phyloP scores from a whole-genome alignment of 2,888 invertebrate genomes.

The Chalcis sispes region DNA sequence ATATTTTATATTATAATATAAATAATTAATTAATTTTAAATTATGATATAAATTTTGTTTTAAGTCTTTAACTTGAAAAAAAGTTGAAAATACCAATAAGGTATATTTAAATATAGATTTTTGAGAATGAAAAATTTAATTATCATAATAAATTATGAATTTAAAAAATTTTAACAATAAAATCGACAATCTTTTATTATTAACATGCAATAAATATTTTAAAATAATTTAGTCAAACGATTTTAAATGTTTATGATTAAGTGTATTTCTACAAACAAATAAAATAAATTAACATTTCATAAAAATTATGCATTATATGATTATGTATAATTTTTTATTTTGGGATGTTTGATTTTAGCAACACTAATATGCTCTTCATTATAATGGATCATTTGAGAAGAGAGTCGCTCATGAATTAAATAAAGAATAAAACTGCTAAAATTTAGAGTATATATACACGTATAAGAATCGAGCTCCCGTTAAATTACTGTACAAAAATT shows the following conservation, averaged over 20 bases:
- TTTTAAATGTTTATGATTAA: no score
- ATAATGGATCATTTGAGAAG: constrained; percentile 9
- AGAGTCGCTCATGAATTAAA: constrained; percentile 23
- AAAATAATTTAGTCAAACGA: no score
- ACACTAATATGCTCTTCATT: background rate
- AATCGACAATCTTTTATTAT: background rate
- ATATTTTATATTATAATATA: background rate
- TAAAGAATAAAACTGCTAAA: constrained; percentile 27
- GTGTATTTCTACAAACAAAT: no score
- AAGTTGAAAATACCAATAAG: no score
- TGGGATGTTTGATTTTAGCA: constrained; percentile 21
- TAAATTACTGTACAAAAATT: constrained; percentile 61
- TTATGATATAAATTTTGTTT: background rate
- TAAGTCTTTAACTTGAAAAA: no score
- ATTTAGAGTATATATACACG: constrained; percentile 54
- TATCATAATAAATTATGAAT: background rate
- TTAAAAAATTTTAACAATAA: background rate
- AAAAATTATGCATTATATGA: background rate
- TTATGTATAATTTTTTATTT: constrained; percentile 27
- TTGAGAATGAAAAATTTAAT: background rate
- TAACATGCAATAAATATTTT: constrained; percentile 4
- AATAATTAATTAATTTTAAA: background rate
- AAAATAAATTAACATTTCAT: no score
- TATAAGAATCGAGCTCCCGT: constrained; percentile 62
- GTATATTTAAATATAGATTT: background rate